Base-by-base conservation (phyloP, 2,888 invertebrate genomes). In the Epicampocera succincta region DNA sequence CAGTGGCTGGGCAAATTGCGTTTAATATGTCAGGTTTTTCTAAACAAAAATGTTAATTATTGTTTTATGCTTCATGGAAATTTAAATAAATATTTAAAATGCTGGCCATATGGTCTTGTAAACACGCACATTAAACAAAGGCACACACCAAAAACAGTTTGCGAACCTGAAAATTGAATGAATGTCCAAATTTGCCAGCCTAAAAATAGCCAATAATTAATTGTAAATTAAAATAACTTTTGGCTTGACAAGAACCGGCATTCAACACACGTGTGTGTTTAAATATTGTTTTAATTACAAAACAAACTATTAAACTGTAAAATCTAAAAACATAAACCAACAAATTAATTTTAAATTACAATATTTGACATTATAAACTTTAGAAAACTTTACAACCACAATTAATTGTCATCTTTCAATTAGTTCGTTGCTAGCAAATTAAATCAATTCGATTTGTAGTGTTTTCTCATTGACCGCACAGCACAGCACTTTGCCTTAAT, bases 201-300 rank as follows among this genome's bases (percentile, higher is more conserved):
- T 54, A 38, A 63, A 54, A 54, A 17, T 63, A 63, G 33, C 63
- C 52, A 54, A 44, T 54, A 63, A 73, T 73, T 73, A 63, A 52
- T 44, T 61, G n/a, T 13, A 40, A 40, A 72, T 9, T 25, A 46
- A 50, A 50, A 50, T 50, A 50, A 19, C 6, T 46, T 46, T 17
- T 12, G 21, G 13, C 13, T 25, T 13, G 3, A 12, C 2, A 25
- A 19, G 12, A 25, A 25, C 15, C 15, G 3, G 15, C 0, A 15
- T 15, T 15, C 8, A 5, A 15, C 9, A 15, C 46, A 46, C 9
- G 15, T n/a, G 42, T n/a, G n/a, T 25, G 5, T 25, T 25, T 25
- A 5, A 3, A 25, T 25, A 25, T 33, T 33, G 8, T 33, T 33
- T 46, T 8, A 46, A 17, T 46, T 17, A 6, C 15, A 46, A 13